Evolutionary conservation across 1,140 invertebrate genomes (phyloP).

Genomic region (Hirudo medicinalis): DNA sequence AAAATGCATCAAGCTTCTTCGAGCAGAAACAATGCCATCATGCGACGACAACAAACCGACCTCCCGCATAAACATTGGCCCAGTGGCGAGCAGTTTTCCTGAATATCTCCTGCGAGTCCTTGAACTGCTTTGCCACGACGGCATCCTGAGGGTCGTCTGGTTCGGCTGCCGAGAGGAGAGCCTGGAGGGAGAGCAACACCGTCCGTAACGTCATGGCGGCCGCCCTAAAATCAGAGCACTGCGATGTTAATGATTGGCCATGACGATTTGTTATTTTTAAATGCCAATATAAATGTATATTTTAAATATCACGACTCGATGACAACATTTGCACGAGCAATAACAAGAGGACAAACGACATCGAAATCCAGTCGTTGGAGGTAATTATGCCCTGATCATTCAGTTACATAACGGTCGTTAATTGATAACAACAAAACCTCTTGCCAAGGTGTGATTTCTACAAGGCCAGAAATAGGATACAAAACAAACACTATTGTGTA

Average conservation of each 20-base stretch:
- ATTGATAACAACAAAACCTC: too few relatives aligned
- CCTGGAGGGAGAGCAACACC: constrained; percentile 79
- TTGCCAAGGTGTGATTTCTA: too few relatives aligned
- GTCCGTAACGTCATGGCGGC: constrained; percentile 95
- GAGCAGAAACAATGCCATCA: neutral
- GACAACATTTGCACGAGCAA: too few relatives aligned
- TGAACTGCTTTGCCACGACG: constrained; percentile 91
- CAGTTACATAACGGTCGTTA: too few relatives aligned
- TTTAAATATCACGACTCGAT: too few relatives aligned
- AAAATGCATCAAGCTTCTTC: too few relatives aligned
- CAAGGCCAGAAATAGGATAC: too few relatives aligned
- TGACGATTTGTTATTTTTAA: neutral
- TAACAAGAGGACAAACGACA: too few relatives aligned
- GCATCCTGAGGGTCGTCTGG: constrained; percentile 74
- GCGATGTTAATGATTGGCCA: neutral
- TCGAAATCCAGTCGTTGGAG: too few relatives aligned
- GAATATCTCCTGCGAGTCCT: constrained; percentile 74
- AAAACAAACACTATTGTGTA: too few relatives aligned
- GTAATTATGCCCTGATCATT: too few relatives aligned
- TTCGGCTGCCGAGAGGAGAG: constrained; percentile 76
- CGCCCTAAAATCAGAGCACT: constrained; percentile 62
- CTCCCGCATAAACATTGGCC: constrained; percentile 78
- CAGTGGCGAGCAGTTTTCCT: constrained; percentile 78
- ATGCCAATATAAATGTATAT: neutral
- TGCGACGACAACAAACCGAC: constrained; percentile 24